Conservation (phyloP, 2,888 invertebrate species). For the Aquatica leii region DNA sequence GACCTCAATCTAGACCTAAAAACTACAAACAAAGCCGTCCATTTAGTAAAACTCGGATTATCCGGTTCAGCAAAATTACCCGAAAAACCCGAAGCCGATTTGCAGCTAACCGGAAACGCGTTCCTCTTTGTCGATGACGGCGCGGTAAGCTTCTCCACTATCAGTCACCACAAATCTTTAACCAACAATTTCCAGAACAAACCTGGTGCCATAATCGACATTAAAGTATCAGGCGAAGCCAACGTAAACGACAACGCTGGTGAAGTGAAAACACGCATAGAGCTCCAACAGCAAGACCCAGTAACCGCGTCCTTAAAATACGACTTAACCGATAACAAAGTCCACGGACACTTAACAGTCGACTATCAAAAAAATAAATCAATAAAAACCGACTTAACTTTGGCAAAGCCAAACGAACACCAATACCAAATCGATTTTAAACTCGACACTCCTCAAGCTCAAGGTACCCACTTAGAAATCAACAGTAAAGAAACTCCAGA, state of each 20-base stretch:
- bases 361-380: slow-evolving; percentile 57
- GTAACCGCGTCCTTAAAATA: background rate
- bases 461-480: slow-evolving; percentile 63
- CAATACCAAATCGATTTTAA: slow-evolving; percentile 60
- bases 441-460: slow-evolving; percentile 59
- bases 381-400: slow-evolving; percentile 56
- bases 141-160: slow-evolving; percentile 42
- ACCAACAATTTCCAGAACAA: slow-evolving; percentile 35
- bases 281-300: slow-evolving; percentile 57
- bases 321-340: slow-evolving; percentile 34
- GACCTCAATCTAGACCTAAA: slow-evolving; percentile 62
- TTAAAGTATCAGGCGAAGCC: slow-evolving; percentile 70
- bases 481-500: slow-evolving; percentile 57
- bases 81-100: slow-evolving; percentile 34
- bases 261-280: slow-evolving; percentile 56
- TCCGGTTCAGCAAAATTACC: slow-evolving; percentile 49
- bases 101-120: slow-evolving; percentile 45
- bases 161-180: no score
- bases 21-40: slow-evolving; percentile 67
- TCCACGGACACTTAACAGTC: slow-evolving; percentile 48
- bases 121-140: slow-evolving; percentile 48
- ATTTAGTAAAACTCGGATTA: slow-evolving; percentile 64
- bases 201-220: slow-evolving; percentile 68
- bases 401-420: slow-evolving; percentile 54
- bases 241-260: slow-evolving; percentile 72